Percentiles rank a stretch among this genome's conserved stretches.
Conservation (phyloP, 2,797 vertebrate genomes). For the Petrocephalus sullivani region DNA sequence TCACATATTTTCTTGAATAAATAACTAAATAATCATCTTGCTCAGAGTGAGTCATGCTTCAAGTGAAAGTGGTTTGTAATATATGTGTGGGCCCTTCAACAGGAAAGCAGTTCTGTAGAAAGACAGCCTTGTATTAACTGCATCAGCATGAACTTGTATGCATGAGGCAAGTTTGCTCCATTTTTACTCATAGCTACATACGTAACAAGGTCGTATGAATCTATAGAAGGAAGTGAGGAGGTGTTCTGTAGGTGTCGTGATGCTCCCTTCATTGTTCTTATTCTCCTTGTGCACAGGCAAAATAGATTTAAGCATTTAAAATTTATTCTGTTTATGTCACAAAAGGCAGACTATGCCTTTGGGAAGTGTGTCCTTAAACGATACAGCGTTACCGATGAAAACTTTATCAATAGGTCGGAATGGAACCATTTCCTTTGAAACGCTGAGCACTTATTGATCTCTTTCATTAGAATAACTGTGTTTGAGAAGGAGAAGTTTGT, state of each 20-base stretch:
- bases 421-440: background rate
- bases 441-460: background rate
- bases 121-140: background rate
- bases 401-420: background rate
- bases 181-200: background rate
- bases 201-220: background rate
- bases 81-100: background rate
- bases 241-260: constrained; percentile 1
- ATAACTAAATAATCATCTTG: constrained; percentile 7
- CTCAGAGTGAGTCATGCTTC: constrained; percentile 13
- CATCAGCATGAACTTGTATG: background rate
- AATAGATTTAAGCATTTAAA: background rate
- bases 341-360: background rate
- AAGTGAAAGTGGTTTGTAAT: background rate
- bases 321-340: background rate
- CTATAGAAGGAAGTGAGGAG: background rate
- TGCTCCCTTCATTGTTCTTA: background rate
- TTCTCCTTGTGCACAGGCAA: background rate
- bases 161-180: background rate
- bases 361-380: background rate
- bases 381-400: background rate
- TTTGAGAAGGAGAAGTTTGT: background rate
- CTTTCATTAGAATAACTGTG: background rate
- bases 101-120: background rate
- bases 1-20: constrained; percentile 9